Conservation (phyloP, 2,888 invertebrate genomes). For the Nephrotoma flavescens region DNA sequence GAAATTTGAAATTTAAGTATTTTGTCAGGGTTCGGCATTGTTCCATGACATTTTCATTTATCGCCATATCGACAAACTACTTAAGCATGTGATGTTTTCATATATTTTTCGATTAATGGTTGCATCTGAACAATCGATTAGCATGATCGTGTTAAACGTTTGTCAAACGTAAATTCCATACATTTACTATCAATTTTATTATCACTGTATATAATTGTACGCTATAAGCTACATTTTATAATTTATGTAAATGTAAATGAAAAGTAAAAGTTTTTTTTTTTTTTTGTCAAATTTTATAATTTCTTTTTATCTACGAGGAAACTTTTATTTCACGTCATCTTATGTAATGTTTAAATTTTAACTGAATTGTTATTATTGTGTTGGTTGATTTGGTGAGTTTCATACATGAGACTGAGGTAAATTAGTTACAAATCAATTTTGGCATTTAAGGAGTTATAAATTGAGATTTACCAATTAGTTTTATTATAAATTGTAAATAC, state of each 20-base stretch:
- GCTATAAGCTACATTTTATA: background rate
- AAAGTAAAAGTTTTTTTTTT: background rate
- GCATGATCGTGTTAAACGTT: background rate
- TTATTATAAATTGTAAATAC: too few species aligned
- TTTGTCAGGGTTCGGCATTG: too few species aligned
- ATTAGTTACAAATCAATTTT: too few species aligned
- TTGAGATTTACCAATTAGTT: too few species aligned
- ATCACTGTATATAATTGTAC: background rate
- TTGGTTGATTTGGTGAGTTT: background rate
- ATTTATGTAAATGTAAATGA: background rate
- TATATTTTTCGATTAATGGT: background rate
- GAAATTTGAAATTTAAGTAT: too few species aligned
- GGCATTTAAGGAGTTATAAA: too few species aligned
- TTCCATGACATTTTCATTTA: too few species aligned
- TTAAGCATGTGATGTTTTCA: too few species aligned
- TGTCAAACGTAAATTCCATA: background rate
- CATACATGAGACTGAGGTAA: too few species aligned
- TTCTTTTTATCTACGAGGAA: background rate
- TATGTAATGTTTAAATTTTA: background rate
- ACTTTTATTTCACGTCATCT: background rate
- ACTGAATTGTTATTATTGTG: background rate
- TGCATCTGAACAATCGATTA: background rate
- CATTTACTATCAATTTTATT: background rate
- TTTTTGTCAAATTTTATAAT: background rate
- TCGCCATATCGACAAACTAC: too few species aligned